Base-by-base conservation (phyloP, 2,888 invertebrate genomes). In the Tinea pellionella region DNA sequence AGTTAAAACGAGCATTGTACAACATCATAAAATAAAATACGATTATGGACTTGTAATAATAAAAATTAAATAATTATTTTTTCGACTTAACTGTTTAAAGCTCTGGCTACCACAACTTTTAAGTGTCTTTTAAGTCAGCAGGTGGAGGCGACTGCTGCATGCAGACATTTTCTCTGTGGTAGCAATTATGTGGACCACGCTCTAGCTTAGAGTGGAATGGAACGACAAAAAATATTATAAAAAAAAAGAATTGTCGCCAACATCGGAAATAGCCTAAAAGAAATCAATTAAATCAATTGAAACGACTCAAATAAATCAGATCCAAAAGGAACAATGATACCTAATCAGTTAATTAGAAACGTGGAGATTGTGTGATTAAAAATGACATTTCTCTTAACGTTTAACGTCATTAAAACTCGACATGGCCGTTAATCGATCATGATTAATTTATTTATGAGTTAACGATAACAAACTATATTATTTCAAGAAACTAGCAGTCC, bases 371-470 rank as follows among this genome's bases (percentile, higher is more conserved):
- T 65, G 77, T 76, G 82, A 83, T 85, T 82, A 85, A 82, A 82
- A 76, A 71, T 65, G 65, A 69, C 68, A 57, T 57, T 67, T 67
- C 69, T 69, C 64, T 43, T 18, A 18, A 64, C 65, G 69, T 69
- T 72, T 74, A 74, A 76, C 74, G 74, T 79, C 80, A 79, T 82
- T 75, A 81, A 78, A 69, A 62, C 72, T 69, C 80, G 77, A 86
- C 86, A 86, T 76, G 84, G 72, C 68, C 73, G 86, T 79, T 81
- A 86, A 86, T 85, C 84, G 79, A 71, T 73, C 76, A 76, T 81
- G 81, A 74, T 78, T 84, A 84, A 86, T 85, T 24, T 37, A 37
- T 37, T 37, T 84, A 85, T 78, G 71, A 11, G 24, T 6, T 37
- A n/a, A n/a, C 9, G 37, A 37, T 37, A 12, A 37, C 37, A 37